phyloP scores from a whole-genome alignment of 2,797 vertebrate genomes.

The Morelia viridis region DNA sequence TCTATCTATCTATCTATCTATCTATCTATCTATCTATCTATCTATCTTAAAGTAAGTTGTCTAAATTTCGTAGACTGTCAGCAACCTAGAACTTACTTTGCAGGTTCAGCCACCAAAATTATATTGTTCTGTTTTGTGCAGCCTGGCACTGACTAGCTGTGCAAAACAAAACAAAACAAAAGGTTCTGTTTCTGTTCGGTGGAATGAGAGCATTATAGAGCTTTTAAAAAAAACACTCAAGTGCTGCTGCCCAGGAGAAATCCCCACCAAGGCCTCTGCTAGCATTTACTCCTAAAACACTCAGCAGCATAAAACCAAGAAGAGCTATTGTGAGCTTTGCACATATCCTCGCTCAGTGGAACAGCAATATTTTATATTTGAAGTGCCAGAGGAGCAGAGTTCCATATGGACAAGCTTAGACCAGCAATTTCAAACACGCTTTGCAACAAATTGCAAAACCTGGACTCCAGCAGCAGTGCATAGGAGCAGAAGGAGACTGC shows the following conservation, averaged over 20 bases:
- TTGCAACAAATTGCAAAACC: not conserved
- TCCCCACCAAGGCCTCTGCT: not conserved
- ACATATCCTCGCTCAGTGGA: not conserved
- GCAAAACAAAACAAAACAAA: not conserved
- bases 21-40: no score
- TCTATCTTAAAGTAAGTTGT: not conserved
- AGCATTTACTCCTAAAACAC: not conserved
- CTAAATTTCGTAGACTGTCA: not conserved
- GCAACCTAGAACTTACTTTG: not conserved
- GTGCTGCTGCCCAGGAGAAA: not conserved
- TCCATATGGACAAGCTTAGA: not conserved
- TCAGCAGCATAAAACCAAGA: not conserved
- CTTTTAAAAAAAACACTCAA: not conserved
- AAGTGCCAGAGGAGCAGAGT: not conserved
- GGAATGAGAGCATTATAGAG: not conserved
- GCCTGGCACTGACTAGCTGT: not conserved
- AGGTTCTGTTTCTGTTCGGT: not conserved
- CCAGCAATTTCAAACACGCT: not conserved
- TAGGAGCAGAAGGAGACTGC: not conserved
- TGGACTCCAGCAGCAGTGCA: not conserved
- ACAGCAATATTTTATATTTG: not conserved
- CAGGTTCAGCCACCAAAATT: not conserved
- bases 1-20: no score
- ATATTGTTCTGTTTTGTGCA: not conserved
- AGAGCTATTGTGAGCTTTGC: not conserved